A percentile compares a stretch with the other conserved stretches of the same genome.
Evolutionary conservation across 2,888 invertebrate species (phyloP).

Genomic region (Amitus sp.): DNA sequence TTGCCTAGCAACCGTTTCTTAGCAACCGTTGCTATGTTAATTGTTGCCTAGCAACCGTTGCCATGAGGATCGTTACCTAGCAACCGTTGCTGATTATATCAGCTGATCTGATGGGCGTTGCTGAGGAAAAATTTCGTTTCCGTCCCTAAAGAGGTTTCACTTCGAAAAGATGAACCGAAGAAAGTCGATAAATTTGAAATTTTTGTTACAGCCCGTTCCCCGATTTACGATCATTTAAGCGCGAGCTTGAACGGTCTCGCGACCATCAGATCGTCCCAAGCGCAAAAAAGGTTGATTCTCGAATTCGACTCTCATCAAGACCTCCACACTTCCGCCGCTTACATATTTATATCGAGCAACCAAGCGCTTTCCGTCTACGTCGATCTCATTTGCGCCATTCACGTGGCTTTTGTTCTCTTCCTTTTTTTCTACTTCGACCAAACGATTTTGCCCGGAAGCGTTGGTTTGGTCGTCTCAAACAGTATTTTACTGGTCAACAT

Average conservation of each 20-base stretch:
- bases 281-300: constrained; percentile 63
- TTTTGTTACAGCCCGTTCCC: constrained; percentile 87
- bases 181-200: no score
- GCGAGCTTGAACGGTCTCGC: constrained; percentile 90
- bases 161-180: no score
- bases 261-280: constrained; percentile 68
- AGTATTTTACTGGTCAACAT: constrained; percentile 39
- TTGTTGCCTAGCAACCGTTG: no score
- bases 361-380: constrained; percentile 73
- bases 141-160: no score
- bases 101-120: no score
- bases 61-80: no score
- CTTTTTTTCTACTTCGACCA: constrained; percentile 69
- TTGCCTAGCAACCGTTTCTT: no score
- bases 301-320: constrained; percentile 66
- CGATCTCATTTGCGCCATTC: constrained; percentile 69
- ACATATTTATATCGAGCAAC: constrained; percentile 73
- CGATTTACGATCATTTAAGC: constrained; percentile 92
- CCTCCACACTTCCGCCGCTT: constrained; percentile 75
- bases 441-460: constrained; percentile 62
- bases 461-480: constrained; percentile 67
- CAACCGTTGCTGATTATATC: no score
- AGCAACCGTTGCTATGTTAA: no score
- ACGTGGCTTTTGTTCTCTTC: constrained; percentile 72
- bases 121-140: no score